phyloP scores from a whole-genome alignment of 2,888 invertebrate species.

The Teleiodes luculella region DNA sequence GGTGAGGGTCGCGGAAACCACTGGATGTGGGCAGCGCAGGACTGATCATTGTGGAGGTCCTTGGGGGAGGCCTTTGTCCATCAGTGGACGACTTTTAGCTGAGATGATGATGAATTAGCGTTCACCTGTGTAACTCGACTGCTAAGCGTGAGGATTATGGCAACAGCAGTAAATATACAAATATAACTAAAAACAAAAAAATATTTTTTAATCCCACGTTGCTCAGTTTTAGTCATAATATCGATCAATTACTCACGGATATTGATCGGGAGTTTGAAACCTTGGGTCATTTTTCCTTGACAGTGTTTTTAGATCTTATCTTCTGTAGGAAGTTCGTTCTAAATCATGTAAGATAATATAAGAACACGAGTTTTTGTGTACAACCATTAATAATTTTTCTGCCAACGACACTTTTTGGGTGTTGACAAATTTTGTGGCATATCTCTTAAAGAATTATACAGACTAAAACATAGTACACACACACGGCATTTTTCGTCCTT shows the following conservation, averaged over 20 bases:
- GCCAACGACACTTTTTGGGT: conserved; percentile 6
- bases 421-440: neutral
- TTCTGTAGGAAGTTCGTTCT: conserved; percentile 33
- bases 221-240: neutral
- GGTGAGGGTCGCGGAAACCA: no score
- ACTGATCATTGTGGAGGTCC: no score
- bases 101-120: no score
- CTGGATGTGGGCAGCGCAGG: no score
- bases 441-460: neutral
- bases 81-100: no score
- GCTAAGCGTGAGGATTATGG: no score
- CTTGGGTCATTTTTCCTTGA: conserved; percentile 33
- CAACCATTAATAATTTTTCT: conserved; percentile 8
- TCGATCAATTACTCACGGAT: conserved; percentile 24
- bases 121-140: no score
- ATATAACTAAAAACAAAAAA: neutral
- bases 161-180: neutral
- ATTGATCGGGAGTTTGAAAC: conserved; percentile 20
- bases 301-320: conserved; percentile 38
- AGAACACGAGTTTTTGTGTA: conserved; percentile 8
- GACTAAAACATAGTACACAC: no score
- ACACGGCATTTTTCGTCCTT: no score
- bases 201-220: neutral
- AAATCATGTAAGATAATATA: conserved; percentile 13
- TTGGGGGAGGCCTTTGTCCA: no score